Evolutionary conservation across 2,888 invertebrate species (phyloP).

Genomic region (Stomorhina lunata): DNA sequence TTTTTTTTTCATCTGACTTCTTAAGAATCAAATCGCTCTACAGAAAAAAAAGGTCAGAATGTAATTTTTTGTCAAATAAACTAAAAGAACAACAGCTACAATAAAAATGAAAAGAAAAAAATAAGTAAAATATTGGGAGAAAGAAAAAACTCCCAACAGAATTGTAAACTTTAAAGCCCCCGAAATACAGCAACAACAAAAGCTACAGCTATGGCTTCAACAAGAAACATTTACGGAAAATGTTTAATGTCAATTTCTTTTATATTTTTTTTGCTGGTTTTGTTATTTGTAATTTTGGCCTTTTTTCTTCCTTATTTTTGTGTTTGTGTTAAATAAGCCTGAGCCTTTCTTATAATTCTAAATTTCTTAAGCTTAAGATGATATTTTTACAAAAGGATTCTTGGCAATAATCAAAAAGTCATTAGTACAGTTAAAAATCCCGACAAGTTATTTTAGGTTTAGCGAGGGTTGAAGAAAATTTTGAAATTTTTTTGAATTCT

Average conservation of each 20-base stretch:
- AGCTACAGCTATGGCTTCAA: not conserved
- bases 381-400: constrained; percentile 60
- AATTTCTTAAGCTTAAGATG: constrained; percentile 53
- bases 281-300: constrained; percentile 17
- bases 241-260: constrained; percentile 64
- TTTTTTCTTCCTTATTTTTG: constrained; percentile 8
- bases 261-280: constrained; percentile 7
- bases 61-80: constrained; percentile 49
- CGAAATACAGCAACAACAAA: constrained; percentile 34
- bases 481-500: too few species aligned
- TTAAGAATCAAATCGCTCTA: constrained; percentile 56
- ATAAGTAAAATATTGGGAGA: too few species aligned
- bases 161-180: constrained; percentile 48
- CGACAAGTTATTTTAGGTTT: not conserved
- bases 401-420: constrained; percentile 63
- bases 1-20: constrained; percentile 17
- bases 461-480: constrained; percentile 48
- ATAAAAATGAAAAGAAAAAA: not conserved
- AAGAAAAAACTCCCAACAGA: not conserved
- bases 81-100: constrained; percentile 15
- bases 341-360: constrained; percentile 52
- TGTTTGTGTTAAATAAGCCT: not conserved
- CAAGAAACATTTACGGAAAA: constrained; percentile 56
- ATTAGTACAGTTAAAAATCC: constrained; percentile 57
- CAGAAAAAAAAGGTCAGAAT: constrained; percentile 59